Conservation (phyloP, 2,888 invertebrate genomes). For the Dione vanillae region DNA sequence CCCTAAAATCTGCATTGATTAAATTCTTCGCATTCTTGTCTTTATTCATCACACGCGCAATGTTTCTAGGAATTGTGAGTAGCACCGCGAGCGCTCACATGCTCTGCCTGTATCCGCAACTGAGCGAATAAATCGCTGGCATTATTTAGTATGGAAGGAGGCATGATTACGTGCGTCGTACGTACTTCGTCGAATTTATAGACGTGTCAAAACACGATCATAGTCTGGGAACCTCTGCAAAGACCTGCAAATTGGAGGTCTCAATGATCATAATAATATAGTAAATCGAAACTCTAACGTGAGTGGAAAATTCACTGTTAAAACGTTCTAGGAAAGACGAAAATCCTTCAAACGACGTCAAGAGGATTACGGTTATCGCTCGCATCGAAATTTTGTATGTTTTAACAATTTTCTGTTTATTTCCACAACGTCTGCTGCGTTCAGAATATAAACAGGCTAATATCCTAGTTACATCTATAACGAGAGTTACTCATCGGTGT, state of each 20-base stretch:
- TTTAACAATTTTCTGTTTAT: conserved; percentile 40
- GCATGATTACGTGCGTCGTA: conserved; percentile 65
- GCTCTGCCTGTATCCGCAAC: conserved; percentile 67
- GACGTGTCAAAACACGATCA: conserved; percentile 72
- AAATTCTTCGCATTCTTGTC: conserved; percentile 73
- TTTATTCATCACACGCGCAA: conserved; percentile 82
- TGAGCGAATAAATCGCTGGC: conserved; percentile 72
- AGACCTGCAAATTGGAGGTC: conserved; percentile 58
- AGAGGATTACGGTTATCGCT: conserved; percentile 51
- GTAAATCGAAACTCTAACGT: conserved; percentile 52
- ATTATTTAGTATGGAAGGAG: conserved; percentile 76
- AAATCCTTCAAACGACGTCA: conserved; percentile 46
- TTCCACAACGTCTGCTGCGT: conserved; percentile 53
- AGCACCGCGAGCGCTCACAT: conserved; percentile 66
- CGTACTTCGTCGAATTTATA: conserved; percentile 70
- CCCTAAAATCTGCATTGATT: conserved; percentile 79
- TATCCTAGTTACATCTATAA: conserved; percentile 54
- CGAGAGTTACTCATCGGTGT: conserved; percentile 65
- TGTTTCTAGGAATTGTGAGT: conserved; percentile 76
- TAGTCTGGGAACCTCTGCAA: conserved; percentile 65
- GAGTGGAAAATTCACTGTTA: conserved; percentile 42
- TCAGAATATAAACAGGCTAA: conserved; percentile 50
- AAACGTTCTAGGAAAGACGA: conserved; percentile 43
- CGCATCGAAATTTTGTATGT: conserved; percentile 43
- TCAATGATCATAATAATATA: conserved; percentile 33